Base-by-base conservation (phyloP, 1,140 invertebrate species). In the Drosophila fuyamai region DNA sequence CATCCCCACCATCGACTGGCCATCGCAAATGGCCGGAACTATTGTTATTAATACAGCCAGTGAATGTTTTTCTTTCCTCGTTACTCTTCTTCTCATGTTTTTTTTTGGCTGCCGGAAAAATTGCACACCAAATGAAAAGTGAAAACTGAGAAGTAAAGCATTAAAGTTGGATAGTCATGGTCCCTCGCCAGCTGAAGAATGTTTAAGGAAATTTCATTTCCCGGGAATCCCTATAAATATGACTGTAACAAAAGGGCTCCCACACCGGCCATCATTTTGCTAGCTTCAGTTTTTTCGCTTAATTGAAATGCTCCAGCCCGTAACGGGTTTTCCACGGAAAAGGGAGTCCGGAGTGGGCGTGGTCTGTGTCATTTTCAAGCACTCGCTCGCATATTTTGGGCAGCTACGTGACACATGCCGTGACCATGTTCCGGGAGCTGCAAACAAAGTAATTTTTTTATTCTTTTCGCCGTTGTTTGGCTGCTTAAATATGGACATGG, bases 21-120 rank as follows among this genome's bases (percentile, higher is more conserved):
- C 58, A 60, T 43, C 78, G 47, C 71, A 63, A 60, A 61, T 72
- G 63, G 46, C 70, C 60, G 46, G 53, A 76, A 66, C 80, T 77
- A 88, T 88, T 88, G 80, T 89, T 89, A 84, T 84, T 88, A 88
- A 88, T 83, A 88, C 72, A 60, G 57, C 57, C 66, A 68, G 79
- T 58, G 81, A 65, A 76, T 71, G 53, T 70, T 58, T 66, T 76
- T 62, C 43, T 40, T 47, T 53, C 35, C 8, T 32, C 59, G 63
- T 48, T 43, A 47, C 18, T 44, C 51, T 44, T 38, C 2, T 46
- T 55, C 16, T 68, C 41, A 16, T 12, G 0, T 7, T 27, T 27
- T 27, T 68, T 16, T 56, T 35, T 36, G 35, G 36, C 36, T 43
- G 16, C 16, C 40, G 62, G 56, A 84, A 80, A 79, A 77, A 88